Base-by-base conservation (phyloP, 2,888 invertebrate species). In the Netelia inedita region DNA sequence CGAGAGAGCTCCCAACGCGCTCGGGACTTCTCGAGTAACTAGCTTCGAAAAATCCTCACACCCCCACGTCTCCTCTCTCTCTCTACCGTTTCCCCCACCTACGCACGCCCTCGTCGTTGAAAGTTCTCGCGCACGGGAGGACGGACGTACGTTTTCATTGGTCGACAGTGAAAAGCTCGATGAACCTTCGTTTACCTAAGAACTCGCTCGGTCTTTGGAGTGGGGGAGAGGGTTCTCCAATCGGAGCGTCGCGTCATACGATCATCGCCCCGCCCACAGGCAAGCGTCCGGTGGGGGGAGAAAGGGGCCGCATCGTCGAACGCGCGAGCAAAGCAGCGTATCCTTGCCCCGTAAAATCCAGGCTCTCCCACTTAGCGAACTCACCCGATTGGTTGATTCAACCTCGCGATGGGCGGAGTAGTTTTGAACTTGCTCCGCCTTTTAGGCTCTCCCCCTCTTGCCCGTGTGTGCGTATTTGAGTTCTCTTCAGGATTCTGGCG, bases 1-100 rank as follows among this genome's bases (percentile, higher is more conserved):
- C 79, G 46, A 83, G 46, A 81, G 83, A 88, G 89, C 89, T 88
- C 86, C 89, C 90, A 79, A 79, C 85, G 85, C 91, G 90, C 85
- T 91, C 91, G 91, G 90, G 89, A 91, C 89, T 88, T 89, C 89
- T 87, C 89, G 89, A 87, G 88, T 89, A 91, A 79, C 92, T 92
- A 91, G 86, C 88, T 88, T 59, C 83, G 87, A 76, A 87, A 88
- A 82, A 80, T 89, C 90, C 91, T 90, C 92, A 91, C 90, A 91
- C 91, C 91, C 90, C 88, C 87, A 89, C 87, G 68, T 65, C 53
- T 69, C 65, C 23, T 59, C 10, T 6, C 23, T 63, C 23, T 28
- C 11, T 78, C 79, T 66, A 73, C 86, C 43, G 82, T 43, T 78
- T 69, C 63, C 68, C 69, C 78, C 73, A 57, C 79, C 35, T 35